Evolutionary conservation across 2,113 vertebrate genomes (phyloP), one percentile per base, ranked within the genome.

Genomic region (Nansenia antarctica): DNA sequence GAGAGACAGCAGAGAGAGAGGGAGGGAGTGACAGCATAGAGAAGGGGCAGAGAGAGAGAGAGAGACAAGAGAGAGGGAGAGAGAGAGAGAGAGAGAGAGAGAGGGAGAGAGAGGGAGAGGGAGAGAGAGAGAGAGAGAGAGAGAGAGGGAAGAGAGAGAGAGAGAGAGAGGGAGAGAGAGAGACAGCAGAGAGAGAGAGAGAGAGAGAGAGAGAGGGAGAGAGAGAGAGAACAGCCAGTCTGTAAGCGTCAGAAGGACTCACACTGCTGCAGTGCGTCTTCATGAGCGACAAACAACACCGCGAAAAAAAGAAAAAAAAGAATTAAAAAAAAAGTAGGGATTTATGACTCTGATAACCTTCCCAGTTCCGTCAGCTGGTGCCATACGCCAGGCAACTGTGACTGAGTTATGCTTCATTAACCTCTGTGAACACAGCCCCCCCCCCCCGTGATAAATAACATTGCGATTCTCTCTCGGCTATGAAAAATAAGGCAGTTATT

Each of bases 401-500:
- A 80, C 73, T 82, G 77, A 86, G 85, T 85, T 87, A 88, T 85
- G 88, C 86, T 84, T 89, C 88, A 88, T 91, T 90, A 89, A 90
- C 87, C 87, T 78, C 74, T 72, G 73, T 70, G 86, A 89, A 86
- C 68, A 68, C 82, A 74, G 68, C 81, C 71, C n/a, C n/a, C n/a
- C n/a, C n/a, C n/a, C n/a, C n/a, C n/a, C n/a, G 82, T 76, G 82
- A 90, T 88, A 89, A 91, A 92, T 88, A 88, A 90, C 65, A 42
- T 42, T 9, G 39, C 39, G 18, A 42, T n/a, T 72, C 62, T 62
- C 24, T 67, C 69, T 24, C 70, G 60, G 79, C 69, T 64, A 73
- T 82, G 88, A 90, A 89, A 88, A 91, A 90, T 84, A 90, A 84
- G 83, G 78, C 80, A 66, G 85, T 90, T 90, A 86, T 87, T 88